Evolutionary conservation across 2,888 invertebrate genomes (phyloP).

Genomic region (Leuctra nigra): DNA sequence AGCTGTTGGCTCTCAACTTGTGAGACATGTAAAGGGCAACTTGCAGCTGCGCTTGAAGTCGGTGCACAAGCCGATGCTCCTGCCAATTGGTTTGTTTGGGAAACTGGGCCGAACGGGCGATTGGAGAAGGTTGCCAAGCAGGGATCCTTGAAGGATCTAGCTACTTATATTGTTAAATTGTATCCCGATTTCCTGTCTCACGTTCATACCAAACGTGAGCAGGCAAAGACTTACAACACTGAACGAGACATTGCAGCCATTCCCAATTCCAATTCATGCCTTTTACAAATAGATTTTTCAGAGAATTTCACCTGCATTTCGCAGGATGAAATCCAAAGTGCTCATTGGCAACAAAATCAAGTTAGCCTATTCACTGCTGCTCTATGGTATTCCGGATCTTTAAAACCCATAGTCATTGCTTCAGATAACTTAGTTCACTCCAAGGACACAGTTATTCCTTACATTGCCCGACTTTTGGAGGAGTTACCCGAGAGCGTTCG

Average conservation of each 20-base stretch:
- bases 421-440: constrained; percentile 1
- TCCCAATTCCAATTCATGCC: not conserved
- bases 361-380: not conserved
- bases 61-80: not conserved
- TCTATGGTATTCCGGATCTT: not conserved
- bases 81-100: not conserved
- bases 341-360: constrained; percentile 1
- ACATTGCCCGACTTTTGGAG: not conserved
- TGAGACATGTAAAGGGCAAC: not conserved
- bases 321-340: no score
- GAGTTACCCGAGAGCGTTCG: not conserved
- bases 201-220: not conserved
- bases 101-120: not conserved
- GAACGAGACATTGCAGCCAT: not conserved
- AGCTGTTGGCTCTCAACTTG: constrained; percentile 2
- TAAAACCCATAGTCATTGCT: not conserved
- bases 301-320: constrained; percentile 14
- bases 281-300: constrained; percentile 9
- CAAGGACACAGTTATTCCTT: not conserved
- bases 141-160: not conserved
- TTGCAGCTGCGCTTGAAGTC: not conserved
- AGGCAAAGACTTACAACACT: not conserved
- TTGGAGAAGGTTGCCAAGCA: not conserved
- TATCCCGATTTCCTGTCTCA: not conserved
- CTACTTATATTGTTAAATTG: not conserved